Evolutionary conservation across 1,140 invertebrate species (phyloP), one percentile per base, ranked within the genome.

Genomic region (Bradynema listronoti): DNA sequence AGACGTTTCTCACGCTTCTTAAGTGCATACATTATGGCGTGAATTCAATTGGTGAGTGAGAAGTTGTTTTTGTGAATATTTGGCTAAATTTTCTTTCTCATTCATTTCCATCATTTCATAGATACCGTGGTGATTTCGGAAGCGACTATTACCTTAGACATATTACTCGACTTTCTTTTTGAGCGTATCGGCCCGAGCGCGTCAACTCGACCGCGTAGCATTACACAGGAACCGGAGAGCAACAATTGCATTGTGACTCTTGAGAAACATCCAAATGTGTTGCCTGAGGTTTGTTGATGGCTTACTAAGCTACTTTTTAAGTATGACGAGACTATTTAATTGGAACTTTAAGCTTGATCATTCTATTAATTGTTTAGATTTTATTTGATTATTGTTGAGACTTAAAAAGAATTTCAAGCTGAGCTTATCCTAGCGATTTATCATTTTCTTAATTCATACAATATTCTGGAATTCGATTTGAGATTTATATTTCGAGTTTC

Each of bases 61-160:
- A 49, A 53, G 27, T 55, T 54, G 4, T 39, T 7, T 29, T 4
- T 41, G 91, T 98, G 11, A 34, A 7, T 53, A 7, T n/a, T 7
- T 11, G 11, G 19, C 36, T 39, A 39, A 39, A 39, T 11, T 39
- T 39, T 39, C 11, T 39, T 39, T 39, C 11, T 19, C 36, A 11
- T 39, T 39, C 11, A 39, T 39, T 39, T 39, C 19, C 19, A 39
- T 11, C 36, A 39, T 39, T 19, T 11, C 11, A 39, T 11, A 11
- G 11, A 11, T 39, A 39, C 19, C 11, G 11, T 39, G 36, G 11
- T 11, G 19, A 39, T 39, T 39, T 11, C 36, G 19, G 19, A 42
- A 16, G 52, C 32, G 33, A 16, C 19, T 30, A 3, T 55, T 43
- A 43, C 52, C 16, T 51, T 51, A 19, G 3, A 51, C 19, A 39